Conservation (phyloP, 2,797 vertebrate species). For the Ceryle rudis region DNA sequence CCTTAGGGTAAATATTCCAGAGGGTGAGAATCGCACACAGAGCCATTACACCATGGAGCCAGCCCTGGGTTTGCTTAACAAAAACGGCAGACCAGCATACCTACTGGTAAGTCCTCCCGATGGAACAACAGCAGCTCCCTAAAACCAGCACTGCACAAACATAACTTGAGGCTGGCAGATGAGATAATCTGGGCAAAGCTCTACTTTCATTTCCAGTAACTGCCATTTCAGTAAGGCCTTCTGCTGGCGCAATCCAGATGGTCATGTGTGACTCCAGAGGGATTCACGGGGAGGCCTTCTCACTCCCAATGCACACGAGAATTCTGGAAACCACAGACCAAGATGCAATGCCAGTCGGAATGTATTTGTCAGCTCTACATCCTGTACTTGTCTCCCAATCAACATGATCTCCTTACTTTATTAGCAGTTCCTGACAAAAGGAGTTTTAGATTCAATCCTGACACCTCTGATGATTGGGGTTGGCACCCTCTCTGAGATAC, state of each 20-base stretch:
- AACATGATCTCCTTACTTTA: background rate
- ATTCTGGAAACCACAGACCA: background rate
- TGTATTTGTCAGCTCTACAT: background rate
- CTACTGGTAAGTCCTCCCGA: background rate
- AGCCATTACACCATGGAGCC: background rate
- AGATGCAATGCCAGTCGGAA: background rate
- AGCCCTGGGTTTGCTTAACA: background rate
- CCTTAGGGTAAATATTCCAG: background rate
- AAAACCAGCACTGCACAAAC: background rate
- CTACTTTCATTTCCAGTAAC: background rate
- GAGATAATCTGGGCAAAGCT: background rate
- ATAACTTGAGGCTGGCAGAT: background rate
- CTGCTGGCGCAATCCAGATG: background rate
- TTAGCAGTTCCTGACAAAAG: slow-evolving; percentile 17
- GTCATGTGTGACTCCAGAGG: background rate
- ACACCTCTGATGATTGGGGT: background rate
- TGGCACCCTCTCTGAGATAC: background rate
- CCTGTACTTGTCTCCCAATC: background rate
- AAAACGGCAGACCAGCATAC: background rate
- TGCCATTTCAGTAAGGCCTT: background rate
- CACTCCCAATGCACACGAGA: rapidly evolving
- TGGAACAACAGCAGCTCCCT: background rate
- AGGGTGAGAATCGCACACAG: background rate
- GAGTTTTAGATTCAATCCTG: background rate
- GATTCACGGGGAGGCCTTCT: background rate